A percentile compares a stretch with the other conserved stretches of the same genome.
Evolutionary conservation across 2,113 vertebrate species (phyloP).

Genomic region (Malurus alboscapulatus): DNA sequence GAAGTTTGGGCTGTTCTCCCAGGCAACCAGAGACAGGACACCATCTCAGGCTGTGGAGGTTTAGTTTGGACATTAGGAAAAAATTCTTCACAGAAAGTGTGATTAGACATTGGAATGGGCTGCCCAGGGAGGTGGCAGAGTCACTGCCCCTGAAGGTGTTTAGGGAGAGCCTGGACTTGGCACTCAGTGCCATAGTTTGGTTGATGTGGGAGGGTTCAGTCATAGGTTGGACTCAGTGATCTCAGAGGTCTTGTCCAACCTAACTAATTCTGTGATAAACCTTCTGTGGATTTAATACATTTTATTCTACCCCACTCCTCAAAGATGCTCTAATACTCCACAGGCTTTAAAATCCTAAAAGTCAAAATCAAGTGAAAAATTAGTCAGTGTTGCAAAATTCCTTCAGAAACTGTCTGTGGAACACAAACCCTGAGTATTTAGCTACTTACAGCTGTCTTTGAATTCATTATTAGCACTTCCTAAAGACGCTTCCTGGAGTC

Average conservation of each 20-base stretch:
- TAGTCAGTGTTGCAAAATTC: neutral
- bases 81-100: too few relatives aligned
- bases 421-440: neutral
- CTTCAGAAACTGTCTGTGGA: neutral
- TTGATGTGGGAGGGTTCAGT: neutral
- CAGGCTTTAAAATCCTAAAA: neutral
- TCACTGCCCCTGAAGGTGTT: neutral
- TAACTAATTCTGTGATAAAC: neutral
- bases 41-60: neutral
- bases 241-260: neutral
- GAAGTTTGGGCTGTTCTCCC: neutral
- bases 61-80: too few relatives aligned
- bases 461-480: neutral
- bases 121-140: neutral
- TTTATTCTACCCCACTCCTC: neutral
- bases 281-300: neutral
- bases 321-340: neutral
- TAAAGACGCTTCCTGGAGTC: neutral
- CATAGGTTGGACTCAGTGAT: neutral
- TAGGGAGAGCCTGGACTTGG: neutral
- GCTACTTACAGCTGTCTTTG: neutral
- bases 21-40: neutral
- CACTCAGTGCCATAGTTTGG: neutral
- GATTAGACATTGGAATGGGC: neutral
- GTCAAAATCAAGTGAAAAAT: neutral